These are phyloP conservation scores for Conomelus anceps DNA, from an alignment of 2,888 invertebrate species.

Conservation along the genomic window DNA sequence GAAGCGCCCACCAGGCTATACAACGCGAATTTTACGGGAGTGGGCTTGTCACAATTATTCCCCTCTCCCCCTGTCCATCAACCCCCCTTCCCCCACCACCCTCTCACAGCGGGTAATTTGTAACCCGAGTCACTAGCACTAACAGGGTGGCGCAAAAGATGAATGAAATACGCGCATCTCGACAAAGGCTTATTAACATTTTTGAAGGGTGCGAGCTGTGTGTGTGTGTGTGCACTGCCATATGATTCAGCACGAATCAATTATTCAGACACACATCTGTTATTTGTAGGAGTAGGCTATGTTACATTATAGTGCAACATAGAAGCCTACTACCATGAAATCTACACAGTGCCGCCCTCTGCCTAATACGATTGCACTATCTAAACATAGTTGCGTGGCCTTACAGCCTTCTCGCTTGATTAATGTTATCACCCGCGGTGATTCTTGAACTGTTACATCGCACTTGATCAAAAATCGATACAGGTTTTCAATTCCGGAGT, in stretches of 20 bases:
- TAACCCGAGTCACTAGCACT: not conserved
- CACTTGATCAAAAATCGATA: not conserved
- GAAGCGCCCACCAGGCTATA: not conserved
- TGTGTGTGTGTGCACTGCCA: too few species aligned
- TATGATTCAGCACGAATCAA: constrained; percentile 33
- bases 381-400: not conserved
- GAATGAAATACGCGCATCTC: constrained; percentile 1
- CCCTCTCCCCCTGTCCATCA: not conserved
- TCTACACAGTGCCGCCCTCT: not conserved
- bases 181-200: constrained; percentile 25
- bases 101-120: constrained; percentile 7
- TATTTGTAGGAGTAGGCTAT: constrained; percentile 9
- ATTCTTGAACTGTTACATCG: not conserved
- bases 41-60: not conserved
- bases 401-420: not conserved
- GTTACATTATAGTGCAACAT: not conserved
- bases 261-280: constrained; percentile 34
- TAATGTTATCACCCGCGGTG: not conserved
- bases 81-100: not conserved
- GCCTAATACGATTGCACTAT: not conserved
- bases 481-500: too few species aligned
- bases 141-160: not conserved
- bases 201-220: constrained; percentile 21
- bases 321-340: too few species aligned
- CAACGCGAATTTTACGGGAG: not conserved